Base-by-base conservation (phyloP, 2,113 vertebrate species). In the Hylia prasina region DNA sequence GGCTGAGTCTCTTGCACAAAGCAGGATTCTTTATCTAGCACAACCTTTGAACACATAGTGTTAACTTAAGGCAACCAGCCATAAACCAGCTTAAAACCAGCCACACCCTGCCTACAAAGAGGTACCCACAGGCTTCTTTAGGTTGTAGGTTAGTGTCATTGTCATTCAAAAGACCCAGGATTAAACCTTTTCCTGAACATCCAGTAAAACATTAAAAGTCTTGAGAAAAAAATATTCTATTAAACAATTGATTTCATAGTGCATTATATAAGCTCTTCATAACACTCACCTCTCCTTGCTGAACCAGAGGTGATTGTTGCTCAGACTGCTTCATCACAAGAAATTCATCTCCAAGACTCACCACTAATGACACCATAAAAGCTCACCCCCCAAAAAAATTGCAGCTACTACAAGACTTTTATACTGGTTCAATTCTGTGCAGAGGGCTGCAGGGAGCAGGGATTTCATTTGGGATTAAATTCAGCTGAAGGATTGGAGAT, bases 341-440 rank as follows among this genome's bases (percentile, higher is more conserved):
- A 60, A 44, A n/a, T 17, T 15, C 18, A 2, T 4, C 40, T 15
- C 23, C 2, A 44, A 21, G 3, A 21, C 11, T 39, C 2, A 1
- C 1, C 2, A 11, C 4, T 8, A 0, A 33, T 10, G 4, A 27
- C 4, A 78, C 0, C 12, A 0, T 1, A 2, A 14, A 1, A 0
- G 0, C 22, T 17, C 24, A 51, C 5, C 10, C 9, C 27, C 7
- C 25, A 20, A 61, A 39, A 39, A 57, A 11, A 22, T 2, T 3
- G 63, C 31, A 4, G 0, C 15, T 44, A 5, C 9, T 58, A 21
- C 42, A 64, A 11, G 24, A 19, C 15, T 63, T 71, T 31, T 75
- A 51, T 45, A 56, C 3, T 40, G 14, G 8, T 63, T 83, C 71
- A 39, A 33, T 68, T 81, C 17, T n/a, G 4, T 44, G 11, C 31